Base-by-base conservation (phyloP, 2,113 vertebrate species). In the Smithornis capensis region DNA sequence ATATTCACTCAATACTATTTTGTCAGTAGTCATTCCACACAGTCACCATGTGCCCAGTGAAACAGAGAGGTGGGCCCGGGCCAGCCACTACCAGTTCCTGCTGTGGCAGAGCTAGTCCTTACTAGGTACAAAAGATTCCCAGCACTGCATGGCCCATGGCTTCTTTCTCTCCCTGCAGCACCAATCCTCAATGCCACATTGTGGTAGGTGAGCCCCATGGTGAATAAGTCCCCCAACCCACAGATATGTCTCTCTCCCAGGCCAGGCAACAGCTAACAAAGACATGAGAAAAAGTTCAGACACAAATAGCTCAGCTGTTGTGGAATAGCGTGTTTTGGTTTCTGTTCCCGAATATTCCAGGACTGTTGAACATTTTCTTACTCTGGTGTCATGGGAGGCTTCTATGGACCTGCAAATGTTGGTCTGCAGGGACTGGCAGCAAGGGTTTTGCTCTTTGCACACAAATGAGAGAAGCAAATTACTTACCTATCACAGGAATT, bases 91-190 rank as follows among this genome's bases (percentile, higher is more conserved):
- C 14, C 15, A 27, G 7, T n/a, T 76, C 5, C 42, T 25, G 63
- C 53, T 80, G 17, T 14, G 44, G 14, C 1, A 2, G 28, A 49
- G 33, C 47, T 44, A 28, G 33, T 19, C 18, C n/a, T 28, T 38
- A 1, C 38, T 3, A 10, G 10, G 6, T 44, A 23, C 23, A 38
- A 31, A 68, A 22, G 22, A 19, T 37, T 76, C 68, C 42, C 53
- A 73, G 11, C 0, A 3, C 35, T n/a, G 9, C 28, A 14, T 9
- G 19, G 42, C 14, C 50, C 38, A 15, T 0, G 7, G 28, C 38
- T 76, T 35, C 42, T 31, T 16, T 57, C 6, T 59, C 57, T 49
- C 28, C 52, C 38, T 28, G 14, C 14, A 17, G 31, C 42, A 76
- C 35, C 24, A 28, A 45, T 57, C 17, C 16, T 21, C 57, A 75